Conservation (phyloP, 1,140 invertebrate species). For the Cotesia vestalis region DNA sequence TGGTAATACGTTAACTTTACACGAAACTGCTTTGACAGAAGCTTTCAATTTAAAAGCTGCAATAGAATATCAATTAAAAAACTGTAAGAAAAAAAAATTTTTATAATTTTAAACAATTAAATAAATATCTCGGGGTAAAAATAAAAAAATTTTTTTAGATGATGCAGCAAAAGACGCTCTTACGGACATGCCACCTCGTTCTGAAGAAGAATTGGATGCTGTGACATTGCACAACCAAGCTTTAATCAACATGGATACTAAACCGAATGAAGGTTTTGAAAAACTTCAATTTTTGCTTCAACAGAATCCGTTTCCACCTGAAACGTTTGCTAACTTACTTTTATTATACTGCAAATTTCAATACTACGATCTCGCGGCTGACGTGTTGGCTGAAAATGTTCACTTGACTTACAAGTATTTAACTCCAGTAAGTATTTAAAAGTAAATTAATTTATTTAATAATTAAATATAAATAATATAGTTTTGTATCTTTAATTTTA, state of each 20-base stretch:
- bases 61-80: conserved; percentile 97
- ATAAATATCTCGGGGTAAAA: not conserved
- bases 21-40: conserved; percentile 96
- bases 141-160: conserved; percentile 65
- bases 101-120: not conserved
- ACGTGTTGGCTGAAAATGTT: conserved; percentile 97
- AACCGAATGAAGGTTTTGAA: conserved; percentile 93
- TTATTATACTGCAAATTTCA: conserved; percentile 97
- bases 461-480: not conserved
- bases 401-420: conserved; percentile 97
- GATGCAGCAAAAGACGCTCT: conserved; percentile 92
- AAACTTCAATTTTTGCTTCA: conserved; percentile 97
- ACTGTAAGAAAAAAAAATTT: conserved; percentile 71
- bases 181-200: conserved; percentile 96
- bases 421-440: conserved; percentile 74
- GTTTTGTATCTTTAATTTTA: not conserved
- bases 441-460: conserved; percentile 28
- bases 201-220: conserved; percentile 97
- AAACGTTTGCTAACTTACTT: conserved; percentile 97
- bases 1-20: conserved; percentile 94
- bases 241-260: conserved; percentile 90
- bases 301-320: conserved; percentile 95
- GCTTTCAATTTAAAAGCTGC: conserved; percentile 99
- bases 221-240: conserved; percentile 98
- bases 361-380: conserved; percentile 96